A percentile compares a stretch with the other conserved stretches of the same genome.
phyloP scores from a whole-genome alignment of 2,888 invertebrate species.

The Hoplodrina ambigua region DNA sequence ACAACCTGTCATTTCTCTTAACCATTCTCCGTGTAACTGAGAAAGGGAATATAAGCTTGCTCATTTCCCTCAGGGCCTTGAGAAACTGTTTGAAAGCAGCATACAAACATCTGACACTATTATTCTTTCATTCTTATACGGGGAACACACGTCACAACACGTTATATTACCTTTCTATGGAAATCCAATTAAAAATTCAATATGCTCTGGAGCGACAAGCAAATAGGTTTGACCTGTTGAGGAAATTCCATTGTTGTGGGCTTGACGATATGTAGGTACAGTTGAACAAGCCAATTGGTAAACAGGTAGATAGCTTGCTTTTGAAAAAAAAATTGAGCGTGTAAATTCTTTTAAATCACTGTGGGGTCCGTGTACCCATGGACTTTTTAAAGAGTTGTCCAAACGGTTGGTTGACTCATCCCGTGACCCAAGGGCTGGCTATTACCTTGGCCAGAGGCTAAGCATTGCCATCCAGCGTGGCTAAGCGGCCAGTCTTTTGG shows the following conservation, averaged over 20 bases:
- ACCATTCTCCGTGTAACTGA: slow-evolving; percentile 4
- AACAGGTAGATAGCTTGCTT: no score
- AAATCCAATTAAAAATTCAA: slow-evolving; percentile 61
- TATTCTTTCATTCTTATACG: slow-evolving; percentile 38
- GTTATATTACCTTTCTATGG: slow-evolving; percentile 52
- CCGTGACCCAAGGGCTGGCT: no score
- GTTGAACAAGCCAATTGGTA: no score
- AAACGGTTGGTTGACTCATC: no score
- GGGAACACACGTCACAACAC: slow-evolving; percentile 32
- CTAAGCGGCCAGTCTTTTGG: no score
- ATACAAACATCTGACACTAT: slow-evolving; percentile 37
- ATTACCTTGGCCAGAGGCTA: no score
- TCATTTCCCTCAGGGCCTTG: slow-evolving; percentile 47
- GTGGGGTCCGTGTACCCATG: no score
- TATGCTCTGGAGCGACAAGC: slow-evolving; percentile 48
- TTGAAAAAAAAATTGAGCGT: no score
- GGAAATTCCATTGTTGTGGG: slow-evolving; percentile 57
- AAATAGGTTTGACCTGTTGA: slow-evolving; percentile 56
- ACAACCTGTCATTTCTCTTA: neutral
- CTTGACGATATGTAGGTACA: slow-evolving; percentile 8
- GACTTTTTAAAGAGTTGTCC: no score
- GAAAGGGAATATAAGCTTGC: slow-evolving; percentile 3
- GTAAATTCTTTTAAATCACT: no score
- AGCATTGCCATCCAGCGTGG: no score
- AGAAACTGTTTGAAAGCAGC: slow-evolving; percentile 24